These are phyloP conservation scores for Umimayanthus chanpuru DNA, from an alignment of 92 coral and sea anemone genomes.

Conservation along the genomic window DNA sequence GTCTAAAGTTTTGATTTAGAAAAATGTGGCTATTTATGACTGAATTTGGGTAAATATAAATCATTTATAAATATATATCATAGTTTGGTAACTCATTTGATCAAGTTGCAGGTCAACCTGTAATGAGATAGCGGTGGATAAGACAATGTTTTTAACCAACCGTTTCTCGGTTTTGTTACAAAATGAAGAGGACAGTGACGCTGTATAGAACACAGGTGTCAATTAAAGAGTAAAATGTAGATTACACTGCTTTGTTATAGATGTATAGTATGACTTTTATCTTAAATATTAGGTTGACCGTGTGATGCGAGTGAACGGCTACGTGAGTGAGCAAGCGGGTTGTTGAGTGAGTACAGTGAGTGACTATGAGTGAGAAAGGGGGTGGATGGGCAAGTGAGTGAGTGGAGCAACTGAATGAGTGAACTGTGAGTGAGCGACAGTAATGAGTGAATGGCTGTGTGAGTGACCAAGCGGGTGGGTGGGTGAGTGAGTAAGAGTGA, in stretches of 20 bases:
- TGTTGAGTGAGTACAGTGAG: too few relatives aligned
- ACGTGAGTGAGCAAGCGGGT: too few relatives aligned
- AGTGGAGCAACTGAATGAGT: too few relatives aligned
- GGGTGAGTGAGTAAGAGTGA: too few relatives aligned
- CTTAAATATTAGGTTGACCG: neutral
- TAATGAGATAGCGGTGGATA: neutral
- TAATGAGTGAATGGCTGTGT: too few relatives aligned
- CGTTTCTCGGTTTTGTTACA: neutral
- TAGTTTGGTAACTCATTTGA: neutral
- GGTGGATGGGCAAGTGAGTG: too few relatives aligned
- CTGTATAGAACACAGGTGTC: neutral
- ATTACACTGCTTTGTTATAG: neutral
- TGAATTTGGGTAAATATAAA: neutral
- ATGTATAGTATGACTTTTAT: too few relatives aligned
- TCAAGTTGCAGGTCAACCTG: neutral
- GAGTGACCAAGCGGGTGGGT: too few relatives aligned
- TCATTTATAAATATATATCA: neutral
- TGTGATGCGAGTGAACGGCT: too few relatives aligned
- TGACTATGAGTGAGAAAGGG: too few relatives aligned
- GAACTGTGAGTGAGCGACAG: too few relatives aligned
- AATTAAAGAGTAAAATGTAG: neutral
- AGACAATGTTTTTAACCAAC: neutral
- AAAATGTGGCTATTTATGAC: conserved; percentile 5
- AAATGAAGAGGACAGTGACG: neutral
- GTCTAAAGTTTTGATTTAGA: neutral